Evolutionary conservation across 1,140 invertebrate species (phyloP), one percentile per base, ranked within the genome.

Genomic region (Scaptomyza pallida): DNA sequence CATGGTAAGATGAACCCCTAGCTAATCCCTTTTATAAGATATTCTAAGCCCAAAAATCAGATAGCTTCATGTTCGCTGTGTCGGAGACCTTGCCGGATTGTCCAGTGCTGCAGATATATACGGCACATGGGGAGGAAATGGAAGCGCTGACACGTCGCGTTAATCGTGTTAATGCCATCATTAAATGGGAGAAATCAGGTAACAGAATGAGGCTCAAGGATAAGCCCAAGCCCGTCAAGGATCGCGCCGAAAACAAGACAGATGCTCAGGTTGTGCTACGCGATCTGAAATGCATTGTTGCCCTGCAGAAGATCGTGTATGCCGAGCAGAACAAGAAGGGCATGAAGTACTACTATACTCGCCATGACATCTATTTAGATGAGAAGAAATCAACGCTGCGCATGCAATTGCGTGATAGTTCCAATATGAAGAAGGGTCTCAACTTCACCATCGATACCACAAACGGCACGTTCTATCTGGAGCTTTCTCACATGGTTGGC

Each of bases 81-180:
- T 33, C 55, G 0, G 15, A 12, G 1, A 47, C 48, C 26, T 54
- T 86, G 1, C 5, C 0, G 2, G 6, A 12, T 16, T 85, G 81
- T 16, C 16, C 33, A 0, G 35, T 75, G 1, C 13, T 88, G 0
- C 82, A 88, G 3, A 17, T 75, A 4, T 86, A 86, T 4, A 88
- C 82, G 5, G 78, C 60, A 0, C 47, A 63, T 5, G 15, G 15
- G 6, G 78, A 81, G 54, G 44, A 50, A n/a, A 5, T 5, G 0
- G 1, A 6, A 2, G 48, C 63, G 0, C 12, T 45, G 5, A 1
- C 13, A 4, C 64, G 72, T 8, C 80, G 80, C 1, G 17, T n/a
- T 2, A 5, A 17, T 16, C 55, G 30, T 8, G 3, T 33, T 1
- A 1, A 26, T 3, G 0, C n/a, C 3, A 41, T 47, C 1, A 6